A percentile compares a stretch with the other conserved stretches of the same genome.
These are phyloP conservation scores for Saguinus midas DNA, from an alignment of 2,113 vertebrate genomes.

Conservation along the genomic window DNA sequence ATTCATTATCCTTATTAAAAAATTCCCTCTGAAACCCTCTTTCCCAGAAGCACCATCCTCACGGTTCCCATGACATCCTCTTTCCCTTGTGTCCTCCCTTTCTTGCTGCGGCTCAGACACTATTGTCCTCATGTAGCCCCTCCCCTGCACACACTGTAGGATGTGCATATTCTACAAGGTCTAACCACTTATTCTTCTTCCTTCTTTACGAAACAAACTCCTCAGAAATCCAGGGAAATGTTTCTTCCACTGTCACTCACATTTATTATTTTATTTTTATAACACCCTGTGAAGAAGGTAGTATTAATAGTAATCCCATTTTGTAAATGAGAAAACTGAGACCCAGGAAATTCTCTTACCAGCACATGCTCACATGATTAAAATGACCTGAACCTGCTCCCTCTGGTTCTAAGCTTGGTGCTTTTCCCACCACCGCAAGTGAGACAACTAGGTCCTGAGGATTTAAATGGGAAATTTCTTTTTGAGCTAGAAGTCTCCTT, in stretches of 20 bases:
- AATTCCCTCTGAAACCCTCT: background rate
- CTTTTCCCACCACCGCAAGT: background rate
- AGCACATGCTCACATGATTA: background rate
- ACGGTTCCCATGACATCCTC: accelerated
- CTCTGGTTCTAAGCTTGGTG: background rate
- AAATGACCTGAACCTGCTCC: background rate
- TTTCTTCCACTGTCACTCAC: background rate
- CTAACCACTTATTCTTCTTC: background rate
- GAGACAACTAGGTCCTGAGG: background rate
- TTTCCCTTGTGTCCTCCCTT: background rate
- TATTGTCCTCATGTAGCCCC: background rate
- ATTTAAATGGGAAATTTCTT: background rate
- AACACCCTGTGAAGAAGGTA: background rate
- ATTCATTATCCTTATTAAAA: background rate
- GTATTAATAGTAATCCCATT: background rate
- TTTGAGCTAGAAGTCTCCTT: background rate
- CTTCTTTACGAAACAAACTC: background rate
- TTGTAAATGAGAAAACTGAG: background rate
- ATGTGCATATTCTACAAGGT: background rate
- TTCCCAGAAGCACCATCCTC: background rate
- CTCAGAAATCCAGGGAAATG: background rate
- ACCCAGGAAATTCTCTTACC: background rate
- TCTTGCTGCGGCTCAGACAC: background rate
- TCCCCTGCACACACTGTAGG: too few species aligned
- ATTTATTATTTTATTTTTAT: background rate